Base-by-base conservation (phyloP, 1,140 invertebrate genomes). In the Drosophila kohkoa region DNA sequence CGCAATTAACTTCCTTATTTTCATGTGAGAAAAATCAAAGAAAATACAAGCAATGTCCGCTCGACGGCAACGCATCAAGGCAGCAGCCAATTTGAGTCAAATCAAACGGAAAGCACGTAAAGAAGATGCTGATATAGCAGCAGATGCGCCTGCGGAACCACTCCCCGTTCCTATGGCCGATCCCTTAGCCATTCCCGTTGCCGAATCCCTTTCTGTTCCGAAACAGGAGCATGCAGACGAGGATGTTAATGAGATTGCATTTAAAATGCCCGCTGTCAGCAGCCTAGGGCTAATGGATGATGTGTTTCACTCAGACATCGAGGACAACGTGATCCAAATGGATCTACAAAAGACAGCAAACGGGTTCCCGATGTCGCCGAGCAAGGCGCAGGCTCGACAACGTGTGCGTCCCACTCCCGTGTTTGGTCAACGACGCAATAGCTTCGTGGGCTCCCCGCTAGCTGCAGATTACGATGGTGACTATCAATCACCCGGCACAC, bases 21-120 rank as follows among this genome's bases (percentile, higher is more conserved):
- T 74, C 64, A 89, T 88, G 81, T 79, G 71, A 73, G 72, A 74
- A 75, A 85, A 20, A 43, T 62, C 10, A 71, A 48, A 55, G 10
- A 74, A 69, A 52, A 43, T 45, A 70, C 7, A 65, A 54, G 70
- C 20, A 13, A 92, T 92, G 91, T 82, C 91, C 10, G 93, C 93
- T 92, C 92, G 93, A 75, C 79, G 94, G 66, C 91, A 93, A 51
- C 90, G 94, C 68, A 93, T 94, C 71, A 94, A 94, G 79, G 93
- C 93, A 35, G 72, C 93, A 69, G 94, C 93, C 32, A 94, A 93
- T 69, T 70, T 68, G 58, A 71, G 76, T 51, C 75, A 75, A 52
- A 73, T 91, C 8, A 92, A 92, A 43, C 81, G 91, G 5, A 92
- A 92, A 51, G 60, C 78, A 10, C 81, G 86, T 1, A 85, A 63